A percentile compares a stretch with the other conserved stretches of the same genome.
These are phyloP conservation scores for Sceloporus undulatus DNA, from an alignment of 2,113 vertebrate species.

Conservation along the genomic window DNA sequence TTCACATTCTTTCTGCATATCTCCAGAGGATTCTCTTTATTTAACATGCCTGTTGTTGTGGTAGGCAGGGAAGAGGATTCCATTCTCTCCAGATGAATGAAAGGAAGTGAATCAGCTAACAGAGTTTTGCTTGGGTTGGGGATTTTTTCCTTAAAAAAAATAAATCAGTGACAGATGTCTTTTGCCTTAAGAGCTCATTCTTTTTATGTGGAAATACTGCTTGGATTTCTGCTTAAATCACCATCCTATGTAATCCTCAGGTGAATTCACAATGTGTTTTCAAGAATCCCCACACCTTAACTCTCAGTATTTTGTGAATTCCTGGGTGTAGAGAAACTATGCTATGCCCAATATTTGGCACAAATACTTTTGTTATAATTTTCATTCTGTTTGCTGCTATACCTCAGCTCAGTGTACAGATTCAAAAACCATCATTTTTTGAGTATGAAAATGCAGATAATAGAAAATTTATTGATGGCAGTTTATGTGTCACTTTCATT, in stretches of 20 bases:
- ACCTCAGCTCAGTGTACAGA: background rate
- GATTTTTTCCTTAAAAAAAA: conserved; percentile 30
- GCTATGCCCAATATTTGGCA: conserved; percentile 6
- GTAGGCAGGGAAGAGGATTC: background rate
- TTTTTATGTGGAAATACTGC: conserved; percentile 37
- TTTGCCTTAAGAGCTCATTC: conserved; percentile 32
- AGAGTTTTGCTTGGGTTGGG: conserved; percentile 49
- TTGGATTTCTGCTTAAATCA: conserved; percentile 47
- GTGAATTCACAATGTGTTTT: conserved; percentile 31
- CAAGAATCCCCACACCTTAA: background rate
- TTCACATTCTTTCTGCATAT: conserved; percentile 23
- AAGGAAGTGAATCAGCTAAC: conserved; percentile 57
- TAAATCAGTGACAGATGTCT: conserved; percentile 12
- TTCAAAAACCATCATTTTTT: background rate
- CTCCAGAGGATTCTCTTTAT: conserved; percentile 43
- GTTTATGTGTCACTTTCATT: background rate
- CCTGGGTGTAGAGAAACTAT: background rate
- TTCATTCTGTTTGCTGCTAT: background rate
- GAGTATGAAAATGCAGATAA: conserved; percentile 23
- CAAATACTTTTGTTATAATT: background rate
- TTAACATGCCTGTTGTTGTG: conserved; percentile 30
- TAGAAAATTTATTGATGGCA: conserved; percentile 9
- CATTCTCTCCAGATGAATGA: conserved; percentile 9
- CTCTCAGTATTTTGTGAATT: background rate
- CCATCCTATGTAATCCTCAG: conserved; percentile 49